These are phyloP conservation scores for Beaufortia kweichowensis DNA, from an alignment of 2,113 vertebrate genomes.

Conservation along the genomic window DNA sequence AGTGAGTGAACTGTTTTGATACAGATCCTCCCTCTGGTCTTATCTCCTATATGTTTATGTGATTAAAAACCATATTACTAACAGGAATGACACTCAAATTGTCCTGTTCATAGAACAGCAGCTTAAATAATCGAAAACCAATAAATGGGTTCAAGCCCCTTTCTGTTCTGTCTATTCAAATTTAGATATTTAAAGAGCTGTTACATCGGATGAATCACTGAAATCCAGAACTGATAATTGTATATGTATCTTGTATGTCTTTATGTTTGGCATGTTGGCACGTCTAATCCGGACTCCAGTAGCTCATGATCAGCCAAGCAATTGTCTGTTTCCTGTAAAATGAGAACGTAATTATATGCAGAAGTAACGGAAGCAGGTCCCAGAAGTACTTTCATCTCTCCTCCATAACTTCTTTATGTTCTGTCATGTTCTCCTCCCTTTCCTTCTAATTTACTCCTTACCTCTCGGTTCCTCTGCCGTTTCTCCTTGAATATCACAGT, in stretches of 20 bases:
- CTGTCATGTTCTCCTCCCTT: conserved; percentile 9
- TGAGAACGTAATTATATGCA: conserved; percentile 69
- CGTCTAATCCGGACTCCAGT: conserved; percentile 24
- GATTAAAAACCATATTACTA: too few relatives aligned
- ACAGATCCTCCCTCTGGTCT: conserved; percentile 43
- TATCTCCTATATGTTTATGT: background rate
- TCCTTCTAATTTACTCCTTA: conserved; percentile 25
- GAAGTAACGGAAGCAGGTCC: conserved; percentile 58
- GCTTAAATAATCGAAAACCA: too few relatives aligned
- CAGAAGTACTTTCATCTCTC: conserved; percentile 18
- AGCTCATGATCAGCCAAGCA: conserved; percentile 73
- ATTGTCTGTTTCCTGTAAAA: conserved; percentile 73
- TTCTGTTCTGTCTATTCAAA: too few relatives aligned
- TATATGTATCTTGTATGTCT: background rate
- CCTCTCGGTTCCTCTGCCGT: conserved; percentile 42
- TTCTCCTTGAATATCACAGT: conserved; percentile 62
- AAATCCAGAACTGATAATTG: too few relatives aligned
- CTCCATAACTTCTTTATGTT: background rate
- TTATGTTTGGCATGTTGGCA: conserved; percentile 30
- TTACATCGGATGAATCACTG: too few relatives aligned
- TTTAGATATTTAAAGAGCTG: too few relatives aligned
- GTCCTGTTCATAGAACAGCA: too few relatives aligned
- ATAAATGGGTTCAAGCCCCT: too few relatives aligned
- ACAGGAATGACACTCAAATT: too few relatives aligned
- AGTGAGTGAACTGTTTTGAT: conserved; percentile 79